A percentile compares a stretch with the other conserved stretches of the same genome.
phyloP scores from a whole-genome alignment of 2,797 vertebrate species.

The Paramormyrops hopkinsi region DNA sequence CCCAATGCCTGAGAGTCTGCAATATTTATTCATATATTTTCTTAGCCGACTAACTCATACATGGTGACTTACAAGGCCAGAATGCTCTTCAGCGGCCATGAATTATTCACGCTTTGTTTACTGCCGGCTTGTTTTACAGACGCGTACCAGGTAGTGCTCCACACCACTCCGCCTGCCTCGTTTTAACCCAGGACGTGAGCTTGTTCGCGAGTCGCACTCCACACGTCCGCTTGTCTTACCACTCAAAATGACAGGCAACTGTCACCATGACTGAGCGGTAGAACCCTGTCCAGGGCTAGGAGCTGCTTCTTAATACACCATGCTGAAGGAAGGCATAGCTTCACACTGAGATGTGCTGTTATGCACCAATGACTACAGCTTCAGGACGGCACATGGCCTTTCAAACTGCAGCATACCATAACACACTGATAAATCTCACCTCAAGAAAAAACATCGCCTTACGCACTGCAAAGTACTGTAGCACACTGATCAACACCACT shows the following conservation, averaged over 20 bases:
- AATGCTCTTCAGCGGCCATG: not conserved
- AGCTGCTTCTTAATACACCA: not conserved
- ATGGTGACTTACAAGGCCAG: slow-evolving; percentile 8
- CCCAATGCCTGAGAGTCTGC: not conserved
- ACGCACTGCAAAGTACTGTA: not conserved
- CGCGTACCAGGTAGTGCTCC: not conserved
- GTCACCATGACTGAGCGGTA: not conserved
- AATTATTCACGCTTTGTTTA: slow-evolving; percentile 18
- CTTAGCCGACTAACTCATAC: slow-evolving; percentile 14
- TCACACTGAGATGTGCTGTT: not conserved
- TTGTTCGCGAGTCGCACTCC: not conserved
- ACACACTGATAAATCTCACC: not conserved
- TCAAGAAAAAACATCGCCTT: not conserved
- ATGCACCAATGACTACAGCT: not conserved
- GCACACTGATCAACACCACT: not conserved
- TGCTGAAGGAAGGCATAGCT: not conserved
- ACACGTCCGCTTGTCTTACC: not conserved
- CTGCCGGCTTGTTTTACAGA: not conserved
- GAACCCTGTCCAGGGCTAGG: not conserved
- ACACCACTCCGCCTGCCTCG: not conserved
- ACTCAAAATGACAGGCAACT: slow-evolving; percentile 6
- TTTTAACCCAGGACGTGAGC: not conserved
- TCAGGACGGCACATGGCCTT: not conserved
- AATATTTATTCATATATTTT: slow-evolving; percentile 17
- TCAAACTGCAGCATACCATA: not conserved